Conservation (phyloP, 2,797 vertebrate genomes). For the Otus scops region DNA sequence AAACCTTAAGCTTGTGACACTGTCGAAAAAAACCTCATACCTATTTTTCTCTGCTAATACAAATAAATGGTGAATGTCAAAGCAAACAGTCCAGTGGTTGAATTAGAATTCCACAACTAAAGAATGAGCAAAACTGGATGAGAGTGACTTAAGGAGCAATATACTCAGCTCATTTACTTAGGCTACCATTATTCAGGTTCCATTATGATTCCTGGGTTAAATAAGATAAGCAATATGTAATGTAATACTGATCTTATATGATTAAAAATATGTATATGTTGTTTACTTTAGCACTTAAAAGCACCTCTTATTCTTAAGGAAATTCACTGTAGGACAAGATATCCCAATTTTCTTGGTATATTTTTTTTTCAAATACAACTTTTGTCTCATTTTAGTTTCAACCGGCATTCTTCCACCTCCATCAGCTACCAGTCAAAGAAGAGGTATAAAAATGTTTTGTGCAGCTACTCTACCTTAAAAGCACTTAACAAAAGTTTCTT, state of each 20-base stretch:
- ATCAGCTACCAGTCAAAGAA: slow-evolving; percentile 77
- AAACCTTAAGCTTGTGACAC: neutral
- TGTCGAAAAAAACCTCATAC: neutral
- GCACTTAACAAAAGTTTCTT: slow-evolving; percentile 43
- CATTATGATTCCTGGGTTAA: neutral
- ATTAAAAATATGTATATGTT: neutral
- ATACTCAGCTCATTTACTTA: neutral
- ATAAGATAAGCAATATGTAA: neutral
- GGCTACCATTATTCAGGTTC: neutral
- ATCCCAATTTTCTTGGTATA: neutral
- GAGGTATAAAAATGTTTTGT: slow-evolving; percentile 66
- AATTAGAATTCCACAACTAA: neutral
- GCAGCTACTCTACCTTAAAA: slow-evolving; percentile 41
- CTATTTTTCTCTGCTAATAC: neutral
- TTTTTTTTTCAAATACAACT: slow-evolving; percentile 22
- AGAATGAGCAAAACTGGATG: neutral
- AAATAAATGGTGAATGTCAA: neutral
- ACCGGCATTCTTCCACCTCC: slow-evolving; percentile 77
- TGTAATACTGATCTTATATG: neutral
- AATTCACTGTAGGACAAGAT: neutral
- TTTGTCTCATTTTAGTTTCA: slow-evolving; percentile 80
- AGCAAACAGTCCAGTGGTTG: neutral
- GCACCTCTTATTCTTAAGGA: neutral
- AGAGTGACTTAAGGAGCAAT: neutral
- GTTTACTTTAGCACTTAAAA: neutral